Base-by-base conservation (phyloP, 2,888 invertebrate species). In the Agrypnus murinus region DNA sequence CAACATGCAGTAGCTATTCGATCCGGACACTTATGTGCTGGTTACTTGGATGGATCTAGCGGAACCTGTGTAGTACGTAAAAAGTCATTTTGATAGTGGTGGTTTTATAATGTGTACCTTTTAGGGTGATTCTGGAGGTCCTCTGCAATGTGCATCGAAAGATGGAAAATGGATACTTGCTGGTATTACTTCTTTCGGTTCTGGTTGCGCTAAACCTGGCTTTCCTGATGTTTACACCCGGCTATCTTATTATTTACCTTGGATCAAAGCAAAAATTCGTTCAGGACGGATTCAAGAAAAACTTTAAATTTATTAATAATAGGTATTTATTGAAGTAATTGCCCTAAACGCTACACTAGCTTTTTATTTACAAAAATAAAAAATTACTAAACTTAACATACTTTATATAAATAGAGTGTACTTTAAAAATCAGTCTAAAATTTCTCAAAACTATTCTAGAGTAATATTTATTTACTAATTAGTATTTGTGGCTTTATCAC, bases 41-140 rank as follows among this genome's bases (percentile, higher is more conserved):
- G 96, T 0, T 93, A 94, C 77, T 89, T 93, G 6, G 95, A 95
- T 82, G 95, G 95, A 0, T 93, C 94, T 64, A 93, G 92, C 8
- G 96, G 96, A 55, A 95, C 96, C 50, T 96, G 96, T 86, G 95
- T 96, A 87, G 96, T 95, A 87, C 89, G 90, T 87, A 64, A 43
- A 5, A 8, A 32, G 15, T 40, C 12, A 17, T 58, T 3, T n/a
- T n/a, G n/a, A n/a, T n/a, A n/a, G n/a, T n/a, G n/a, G n/a, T n/a
- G 5, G 5, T 25, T 25, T 25, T 25, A 2, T 46, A 19, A 14
- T 46, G 6, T 9, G 9, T 12, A 34, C 7, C 17, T 80, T 84
- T 46, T 86, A 95, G 95, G 96, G 96, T 2, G 96, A 96, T 84
- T 95, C 95, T 2, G 96, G 96, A 0, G 96, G 96, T 0, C 96